Evolutionary conservation across 2,113 vertebrate genomes (phyloP).

Genomic region (Mobula hypostoma): DNA sequence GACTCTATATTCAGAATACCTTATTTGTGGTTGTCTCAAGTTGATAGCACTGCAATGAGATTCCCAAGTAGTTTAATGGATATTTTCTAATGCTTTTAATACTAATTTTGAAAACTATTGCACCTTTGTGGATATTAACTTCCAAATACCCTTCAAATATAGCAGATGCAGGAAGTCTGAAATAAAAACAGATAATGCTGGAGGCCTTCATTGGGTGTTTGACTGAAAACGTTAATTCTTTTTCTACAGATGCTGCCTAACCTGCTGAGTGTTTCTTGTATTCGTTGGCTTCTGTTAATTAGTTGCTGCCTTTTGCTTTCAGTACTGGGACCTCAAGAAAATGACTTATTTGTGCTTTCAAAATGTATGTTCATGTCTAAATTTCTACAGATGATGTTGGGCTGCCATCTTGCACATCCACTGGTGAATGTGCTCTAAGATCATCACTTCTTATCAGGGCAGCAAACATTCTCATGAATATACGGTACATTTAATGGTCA

Average conservation of each 20-base stretch:
- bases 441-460: slow-evolving; percentile 61
- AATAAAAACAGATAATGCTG: too few species aligned
- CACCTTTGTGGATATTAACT: not conserved
- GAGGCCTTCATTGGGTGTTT: too few species aligned
- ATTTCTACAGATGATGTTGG: slow-evolving; percentile 59
- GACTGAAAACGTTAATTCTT: too few species aligned
- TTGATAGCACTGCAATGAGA: not conserved
- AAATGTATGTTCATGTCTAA: slow-evolving; percentile 51
- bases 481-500: not conserved
- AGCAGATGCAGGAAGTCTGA: too few species aligned
- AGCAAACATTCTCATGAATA: slow-evolving; percentile 66
- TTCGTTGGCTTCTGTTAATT: slow-evolving; percentile 46
- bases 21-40: not conserved
- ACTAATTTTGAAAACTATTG: not conserved
- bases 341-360: slow-evolving; percentile 59
- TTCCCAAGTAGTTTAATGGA: not conserved
- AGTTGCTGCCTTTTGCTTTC: slow-evolving; percentile 67
- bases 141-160: not conserved
- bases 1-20: slow-evolving; percentile 1
- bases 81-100: slow-evolving; percentile 11
- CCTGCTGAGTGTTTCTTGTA: slow-evolving; percentile 20
- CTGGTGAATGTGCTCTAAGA: slow-evolving; percentile 59
- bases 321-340: slow-evolving; percentile 54
- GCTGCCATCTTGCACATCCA: slow-evolving; percentile 55
- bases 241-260: too few species aligned